Percentiles rank a stretch among this genome's conserved stretches.
phyloP scores from a whole-genome alignment of 2,113 vertebrate species.

The Litocranius walleri region DNA sequence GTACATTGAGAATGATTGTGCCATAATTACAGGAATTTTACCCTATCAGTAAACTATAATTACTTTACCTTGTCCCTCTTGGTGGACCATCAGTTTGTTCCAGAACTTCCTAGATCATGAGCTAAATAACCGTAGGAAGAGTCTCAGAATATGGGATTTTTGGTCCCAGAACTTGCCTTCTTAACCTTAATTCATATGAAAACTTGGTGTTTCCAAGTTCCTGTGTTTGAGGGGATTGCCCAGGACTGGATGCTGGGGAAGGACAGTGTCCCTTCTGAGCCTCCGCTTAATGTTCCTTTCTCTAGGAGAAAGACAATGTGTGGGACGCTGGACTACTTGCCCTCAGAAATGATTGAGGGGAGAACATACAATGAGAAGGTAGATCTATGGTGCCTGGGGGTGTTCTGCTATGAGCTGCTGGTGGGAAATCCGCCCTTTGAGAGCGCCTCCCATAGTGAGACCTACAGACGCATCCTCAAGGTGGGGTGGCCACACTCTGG shows the following conservation, averaged over 20 bases:
- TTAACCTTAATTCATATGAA: neutral
- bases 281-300: neutral
- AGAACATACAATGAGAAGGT: slow-evolving; percentile 88
- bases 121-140: neutral
- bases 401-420: slow-evolving; percentile 91
- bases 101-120: neutral
- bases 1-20: neutral
- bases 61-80: neutral
- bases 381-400: slow-evolving; percentile 90
- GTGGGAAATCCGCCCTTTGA: slow-evolving; percentile 90
- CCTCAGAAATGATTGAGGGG: slow-evolving; percentile 91
- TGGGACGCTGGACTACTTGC: slow-evolving; percentile 90
- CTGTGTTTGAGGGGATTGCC: neutral
- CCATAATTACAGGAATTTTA: neutral
- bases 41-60: neutral
- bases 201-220: neutral
- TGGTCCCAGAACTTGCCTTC: neutral
- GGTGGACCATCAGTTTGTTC: neutral
- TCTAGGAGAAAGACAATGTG: slow-evolving; percentile 89
- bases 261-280: neutral
- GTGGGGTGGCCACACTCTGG: slow-evolving; percentile 23
- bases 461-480: slow-evolving; percentile 81
- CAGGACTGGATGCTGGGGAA: neutral
- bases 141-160: neutral
- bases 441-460: slow-evolving; percentile 82